Percentiles rank a stretch among this genome's conserved stretches.
Conservation (phyloP, 64 coral and sea anemone species). For the Catalaphyllia jardinei region DNA sequence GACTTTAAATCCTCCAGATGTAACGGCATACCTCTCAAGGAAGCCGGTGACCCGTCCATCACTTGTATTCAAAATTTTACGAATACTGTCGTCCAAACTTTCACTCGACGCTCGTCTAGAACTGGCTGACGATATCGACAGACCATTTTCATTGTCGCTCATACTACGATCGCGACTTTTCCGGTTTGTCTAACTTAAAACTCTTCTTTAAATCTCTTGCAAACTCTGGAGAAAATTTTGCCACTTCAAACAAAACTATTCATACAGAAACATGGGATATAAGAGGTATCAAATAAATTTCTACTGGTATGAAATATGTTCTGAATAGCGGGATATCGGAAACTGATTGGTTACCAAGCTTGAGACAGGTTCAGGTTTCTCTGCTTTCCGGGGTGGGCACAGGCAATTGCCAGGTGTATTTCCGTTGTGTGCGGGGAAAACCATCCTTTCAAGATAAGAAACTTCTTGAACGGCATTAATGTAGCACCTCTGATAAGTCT, state of each 20-base stretch:
- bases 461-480: neutral
- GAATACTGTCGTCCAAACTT: conserved; percentile 72
- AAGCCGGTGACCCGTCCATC: conserved; percentile 23
- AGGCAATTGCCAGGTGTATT: neutral
- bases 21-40: conserved; percentile 61
- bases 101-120: conserved; percentile 61
- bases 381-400: neutral
- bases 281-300: neutral
- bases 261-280: neutral
- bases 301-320: neutral
- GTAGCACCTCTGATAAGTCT: neutral
- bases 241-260: neutral
- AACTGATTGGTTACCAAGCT: conserved; percentile 37
- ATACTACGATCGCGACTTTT: neutral
- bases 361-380: neutral
- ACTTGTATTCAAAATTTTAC: conserved; percentile 45
- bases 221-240: neutral
- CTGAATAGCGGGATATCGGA: neutral
- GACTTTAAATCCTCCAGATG: conserved; percentile 20
- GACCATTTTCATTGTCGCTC: conserved; percentile 53
- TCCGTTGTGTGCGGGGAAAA: neutral
- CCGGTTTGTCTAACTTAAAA: neutral
- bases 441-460: neutral
- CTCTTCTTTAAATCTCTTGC: neutral
- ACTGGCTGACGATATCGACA: conserved; percentile 47